Evolutionary conservation across 1,140 invertebrate species (phyloP).

Genomic region (Drosophila watanabei): DNA sequence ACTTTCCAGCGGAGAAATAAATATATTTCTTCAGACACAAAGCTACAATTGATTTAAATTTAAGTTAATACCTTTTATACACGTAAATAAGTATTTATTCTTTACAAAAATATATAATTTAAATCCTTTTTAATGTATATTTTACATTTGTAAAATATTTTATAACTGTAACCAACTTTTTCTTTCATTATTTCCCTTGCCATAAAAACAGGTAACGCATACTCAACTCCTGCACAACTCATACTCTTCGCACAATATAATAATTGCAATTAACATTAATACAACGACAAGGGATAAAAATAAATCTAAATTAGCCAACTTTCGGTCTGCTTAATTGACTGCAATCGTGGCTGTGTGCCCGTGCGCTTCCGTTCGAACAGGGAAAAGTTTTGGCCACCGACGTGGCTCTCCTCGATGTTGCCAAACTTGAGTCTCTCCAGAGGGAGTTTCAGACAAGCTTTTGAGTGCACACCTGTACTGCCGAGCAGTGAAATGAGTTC

Average conservation of each 20-base stretch:
- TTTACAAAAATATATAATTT: not conserved
- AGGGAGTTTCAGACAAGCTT: conserved; percentile 26
- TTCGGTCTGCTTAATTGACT: conserved; percentile 56
- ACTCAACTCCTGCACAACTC: not conserved
- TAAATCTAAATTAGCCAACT: conserved; percentile 42
- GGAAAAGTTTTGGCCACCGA: conserved; percentile 24
- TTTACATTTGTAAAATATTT: not conserved
- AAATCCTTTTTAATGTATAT: not conserved
- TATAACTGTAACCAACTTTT: not conserved
- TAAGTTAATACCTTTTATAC: not conserved
- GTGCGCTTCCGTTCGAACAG: conserved; percentile 27
- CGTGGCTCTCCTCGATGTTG: conserved; percentile 18
- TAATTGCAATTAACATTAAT: conserved; percentile 15
- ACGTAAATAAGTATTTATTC: not conserved
- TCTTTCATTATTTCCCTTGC: not conserved
- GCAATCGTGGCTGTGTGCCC: conserved; percentile 27
- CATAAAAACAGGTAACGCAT: not conserved
- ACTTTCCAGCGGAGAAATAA: not conserved
- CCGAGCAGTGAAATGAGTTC: conserved; percentile 21
- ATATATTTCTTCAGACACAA: not conserved
- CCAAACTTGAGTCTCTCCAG: conserved; percentile 29
- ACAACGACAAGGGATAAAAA: conserved; percentile 25
- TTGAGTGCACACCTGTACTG: conserved; percentile 33
- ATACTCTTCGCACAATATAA: conserved; percentile 7
- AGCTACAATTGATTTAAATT: not conserved